Percentiles rank a stretch among this genome's conserved stretches.
Conservation (phyloP, 2,113 vertebrate species). For the Xenopus borealis region DNA sequence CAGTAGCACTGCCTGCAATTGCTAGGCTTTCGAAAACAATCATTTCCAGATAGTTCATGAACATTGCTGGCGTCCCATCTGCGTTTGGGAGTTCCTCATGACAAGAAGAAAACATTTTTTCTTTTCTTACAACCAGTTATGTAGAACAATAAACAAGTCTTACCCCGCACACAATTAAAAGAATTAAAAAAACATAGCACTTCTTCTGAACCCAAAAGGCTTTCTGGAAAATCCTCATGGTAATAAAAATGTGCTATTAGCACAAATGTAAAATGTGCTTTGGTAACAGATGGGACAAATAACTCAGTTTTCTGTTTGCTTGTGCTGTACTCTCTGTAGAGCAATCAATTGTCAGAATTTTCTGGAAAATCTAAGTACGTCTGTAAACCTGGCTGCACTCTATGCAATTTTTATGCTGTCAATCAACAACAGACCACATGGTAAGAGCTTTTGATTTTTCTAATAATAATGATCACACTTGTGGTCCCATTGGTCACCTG, state of each 20-base stretch:
- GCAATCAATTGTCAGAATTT: too few relatives aligned
- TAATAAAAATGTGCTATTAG: constrained; percentile 27
- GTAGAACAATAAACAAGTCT: constrained; percentile 40
- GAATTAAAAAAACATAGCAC: background rate
- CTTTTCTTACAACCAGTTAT: constrained; percentile 16
- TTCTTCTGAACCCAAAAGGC: constrained; percentile 24
- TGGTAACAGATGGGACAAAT: constrained; percentile 36
- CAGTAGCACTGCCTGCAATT: constrained; percentile 10
- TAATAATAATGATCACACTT: too few relatives aligned
- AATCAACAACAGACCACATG: too few relatives aligned
- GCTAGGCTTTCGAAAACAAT: constrained; percentile 3
- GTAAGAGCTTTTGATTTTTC: too few relatives aligned
- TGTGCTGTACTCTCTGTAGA: constrained; percentile 6
- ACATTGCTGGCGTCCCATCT: constrained; percentile 30
- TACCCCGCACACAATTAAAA: constrained; percentile 43
- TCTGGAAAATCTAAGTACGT: background rate
- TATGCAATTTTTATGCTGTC: too few relatives aligned
- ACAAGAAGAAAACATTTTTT: constrained; percentile 34
- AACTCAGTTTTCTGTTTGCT: constrained; percentile 11
- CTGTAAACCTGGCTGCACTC: too few relatives aligned
- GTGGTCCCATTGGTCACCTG: too few relatives aligned
- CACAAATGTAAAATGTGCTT: constrained; percentile 24
- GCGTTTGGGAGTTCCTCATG: constrained; percentile 21
- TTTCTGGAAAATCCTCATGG: constrained; percentile 12
- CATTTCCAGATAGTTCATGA: constrained; percentile 23